Evolutionary conservation across 2,797 vertebrate species (phyloP), one percentile per base, ranked within the genome.

Genomic region (Tragopan temminckii): DNA sequence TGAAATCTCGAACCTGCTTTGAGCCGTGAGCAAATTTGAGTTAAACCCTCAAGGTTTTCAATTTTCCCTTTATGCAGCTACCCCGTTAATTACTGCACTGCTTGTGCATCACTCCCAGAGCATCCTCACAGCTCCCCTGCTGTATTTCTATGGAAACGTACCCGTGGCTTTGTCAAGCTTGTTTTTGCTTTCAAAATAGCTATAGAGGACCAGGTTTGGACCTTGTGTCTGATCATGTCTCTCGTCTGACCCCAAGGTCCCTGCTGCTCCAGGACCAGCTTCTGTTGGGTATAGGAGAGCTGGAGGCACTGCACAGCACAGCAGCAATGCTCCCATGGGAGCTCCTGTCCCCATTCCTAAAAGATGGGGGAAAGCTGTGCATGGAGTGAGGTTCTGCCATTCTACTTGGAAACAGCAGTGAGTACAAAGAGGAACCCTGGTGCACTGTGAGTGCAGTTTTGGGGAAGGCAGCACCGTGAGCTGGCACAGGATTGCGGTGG

Each of bases 61-160:
- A 3, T 59, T 90, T 87, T 82, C 35, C 45, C 69, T 66, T 23
- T 29, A 46, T 90, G 80, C 79, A 95, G 72, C 86, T 42, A 14
- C 58, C 33, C 42, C 1, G 4, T 85, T 96, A 95, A 95, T 94
- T 94, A 93, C 81, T 3, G 4, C 48, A 63, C 61, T 18, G 2
- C 40, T 78, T 36, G 35, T 45, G 70, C 45, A 9, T 53, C 1
- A 1, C 36, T 95, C 77, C 78, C 90, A 58, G 71, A 62, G 53
- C 79, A n/a, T 72, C 59, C 63, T 46, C 90, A 52, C 70, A 74
- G 88, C 75, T 96, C 80, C 89, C 90, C 70, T 88, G 74, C 59
- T 46, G 33, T 36, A 88, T 95, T 85, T 89, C 95, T 88, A 81
- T 94, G 88, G 93, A 94, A 94, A 96, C 80, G 1, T 55, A 57